Percentiles rank a stretch among this genome's conserved stretches.
Evolutionary conservation across 2,888 invertebrate genomes (phyloP).

Genomic region (Hirtodrosophila alboralis): DNA sequence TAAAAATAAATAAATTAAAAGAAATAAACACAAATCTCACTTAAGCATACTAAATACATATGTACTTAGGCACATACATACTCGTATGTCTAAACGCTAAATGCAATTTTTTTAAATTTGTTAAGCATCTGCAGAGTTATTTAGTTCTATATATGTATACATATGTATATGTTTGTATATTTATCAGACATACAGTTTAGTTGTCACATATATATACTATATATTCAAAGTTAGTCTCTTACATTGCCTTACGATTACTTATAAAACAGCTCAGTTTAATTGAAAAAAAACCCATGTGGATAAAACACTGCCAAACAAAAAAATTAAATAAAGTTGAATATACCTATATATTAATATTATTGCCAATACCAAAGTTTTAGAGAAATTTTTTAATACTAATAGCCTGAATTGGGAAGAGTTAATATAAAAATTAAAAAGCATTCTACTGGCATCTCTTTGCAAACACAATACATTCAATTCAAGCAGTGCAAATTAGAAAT

Average conservation of each 20-base stretch:
- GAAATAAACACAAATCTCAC: conserved; percentile 4
- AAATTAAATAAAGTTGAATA: conserved; percentile 14
- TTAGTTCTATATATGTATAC: too few species aligned
- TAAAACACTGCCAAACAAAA: conserved; percentile 40
- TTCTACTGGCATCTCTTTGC: too few species aligned
- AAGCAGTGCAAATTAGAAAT: too few species aligned
- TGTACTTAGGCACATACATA: conserved; percentile 10
- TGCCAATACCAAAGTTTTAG: not conserved
- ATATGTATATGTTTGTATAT: too few species aligned
- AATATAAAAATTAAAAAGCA: too few species aligned
- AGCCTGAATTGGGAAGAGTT: not conserved
- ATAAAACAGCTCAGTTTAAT: conserved; percentile 3
- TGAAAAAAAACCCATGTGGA: conserved; percentile 1
- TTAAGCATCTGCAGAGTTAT: conserved; percentile 3
- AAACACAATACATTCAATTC: too few species aligned
- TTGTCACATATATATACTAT: conserved; percentile 4
- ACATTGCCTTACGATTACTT: conserved; percentile 11
- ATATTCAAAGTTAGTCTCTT: conserved; percentile 4
- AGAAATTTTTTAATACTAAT: not conserved
- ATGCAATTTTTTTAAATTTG: conserved; percentile 7
- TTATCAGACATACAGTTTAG: conserved; percentile 2
- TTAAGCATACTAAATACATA: conserved; percentile 18
- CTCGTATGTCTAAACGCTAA: conserved; percentile 7
- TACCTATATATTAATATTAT: too few species aligned
- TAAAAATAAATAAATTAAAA: conserved; percentile 13